These are phyloP conservation scores for Lochmaea crataegi DNA, from an alignment of 2,888 invertebrate species.

Conservation along the genomic window DNA sequence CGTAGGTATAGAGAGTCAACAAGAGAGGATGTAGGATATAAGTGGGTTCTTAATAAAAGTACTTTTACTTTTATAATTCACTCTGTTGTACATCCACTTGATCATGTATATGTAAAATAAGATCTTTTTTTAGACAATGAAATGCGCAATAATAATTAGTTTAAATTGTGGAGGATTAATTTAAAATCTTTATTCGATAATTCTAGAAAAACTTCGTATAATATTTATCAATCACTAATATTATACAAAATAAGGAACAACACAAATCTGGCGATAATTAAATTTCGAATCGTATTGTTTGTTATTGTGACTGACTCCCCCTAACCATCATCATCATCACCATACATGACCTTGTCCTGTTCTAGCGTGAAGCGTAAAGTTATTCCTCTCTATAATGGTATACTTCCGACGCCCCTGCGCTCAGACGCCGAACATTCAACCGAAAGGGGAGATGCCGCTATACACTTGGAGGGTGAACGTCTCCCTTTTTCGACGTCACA, in stretches of 20 bases:
- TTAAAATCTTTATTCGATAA: no score
- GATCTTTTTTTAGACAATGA: no score
- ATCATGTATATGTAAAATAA: no score
- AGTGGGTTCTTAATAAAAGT: not conserved
- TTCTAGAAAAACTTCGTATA: no score
- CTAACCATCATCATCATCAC: slow-evolving; percentile 16
- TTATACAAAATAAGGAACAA: not conserved
- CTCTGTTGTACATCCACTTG: not conserved
- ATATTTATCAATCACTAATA: not conserved
- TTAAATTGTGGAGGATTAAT: no score
- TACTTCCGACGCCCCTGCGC: slow-evolving; percentile 16
- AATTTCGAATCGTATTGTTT: slow-evolving; percentile 10
- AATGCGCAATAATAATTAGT: no score
- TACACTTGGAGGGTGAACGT: slow-evolving; percentile 33
- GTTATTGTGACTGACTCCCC: no score
- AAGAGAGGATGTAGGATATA: not conserved
- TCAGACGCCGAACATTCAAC: slow-evolving; percentile 27
- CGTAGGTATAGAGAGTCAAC: not conserved
- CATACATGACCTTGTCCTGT: slow-evolving; percentile 8
- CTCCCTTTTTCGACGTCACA: slow-evolving; percentile 27
- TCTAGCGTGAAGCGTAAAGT: slow-evolving; percentile 17
- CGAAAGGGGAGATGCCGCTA: slow-evolving; percentile 24
- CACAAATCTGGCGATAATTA: slow-evolving; percentile 1
- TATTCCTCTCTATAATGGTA: slow-evolving; percentile 3
- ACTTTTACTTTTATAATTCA: not conserved